phyloP scores from a whole-genome alignment of 2,888 invertebrate genomes.

The Liopterus haemorrhoidalis region DNA sequence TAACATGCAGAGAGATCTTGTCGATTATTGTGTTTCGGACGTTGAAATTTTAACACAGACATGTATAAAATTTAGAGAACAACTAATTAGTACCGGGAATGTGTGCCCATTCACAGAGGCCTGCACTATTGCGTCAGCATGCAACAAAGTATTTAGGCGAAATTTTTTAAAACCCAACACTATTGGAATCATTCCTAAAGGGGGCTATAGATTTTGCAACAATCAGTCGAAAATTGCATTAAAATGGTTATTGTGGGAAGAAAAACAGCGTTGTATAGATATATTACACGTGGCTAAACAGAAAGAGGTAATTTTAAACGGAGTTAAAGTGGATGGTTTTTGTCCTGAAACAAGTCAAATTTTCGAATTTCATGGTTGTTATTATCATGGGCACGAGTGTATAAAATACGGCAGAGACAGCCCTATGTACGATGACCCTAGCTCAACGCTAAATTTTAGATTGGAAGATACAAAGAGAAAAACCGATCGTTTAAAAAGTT shows the following conservation, averaged over 20 bases:
- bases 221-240: conserved; percentile 9
- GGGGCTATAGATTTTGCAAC: too few relatives aligned
- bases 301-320: background rate
- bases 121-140: too few relatives aligned
- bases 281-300: conserved; percentile 5
- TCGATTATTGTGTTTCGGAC: too few relatives aligned
- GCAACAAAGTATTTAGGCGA: too few relatives aligned
- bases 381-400: conserved; percentile 5
- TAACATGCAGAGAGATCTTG: too few relatives aligned
- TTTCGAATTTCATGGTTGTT: conserved; percentile 9
- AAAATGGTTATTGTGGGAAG: conserved; percentile 6
- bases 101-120: too few relatives aligned
- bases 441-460: conserved; percentile 2
- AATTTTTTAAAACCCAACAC: too few relatives aligned
- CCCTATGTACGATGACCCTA: background rate
- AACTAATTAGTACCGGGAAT: too few relatives aligned
- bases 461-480: conserved; percentile 5
- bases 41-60: too few relatives aligned
- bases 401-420: conserved; percentile 3
- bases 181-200: too few relatives aligned
- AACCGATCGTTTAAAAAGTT: conserved; percentile 1
- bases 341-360: background rate
- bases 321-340: conserved; percentile 10
- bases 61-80: too few relatives aligned
- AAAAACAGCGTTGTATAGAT: background rate